Percentiles rank a stretch among this genome's conserved stretches.
Conservation (phyloP, 2,113 vertebrate genomes). For the Drymodes brunneopygia region DNA sequence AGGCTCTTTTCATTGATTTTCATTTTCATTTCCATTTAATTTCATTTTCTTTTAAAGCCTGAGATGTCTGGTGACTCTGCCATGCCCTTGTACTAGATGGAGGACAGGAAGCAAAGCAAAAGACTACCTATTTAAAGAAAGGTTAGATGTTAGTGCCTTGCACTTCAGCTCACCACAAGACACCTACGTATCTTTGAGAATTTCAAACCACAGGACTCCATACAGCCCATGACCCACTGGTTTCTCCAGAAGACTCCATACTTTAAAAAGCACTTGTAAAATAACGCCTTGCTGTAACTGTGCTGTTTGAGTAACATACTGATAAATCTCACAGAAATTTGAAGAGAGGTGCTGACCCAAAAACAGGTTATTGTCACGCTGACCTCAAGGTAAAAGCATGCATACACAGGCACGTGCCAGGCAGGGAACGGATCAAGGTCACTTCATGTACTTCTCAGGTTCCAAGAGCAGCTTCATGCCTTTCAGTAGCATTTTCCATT, state of each 20-base stretch:
- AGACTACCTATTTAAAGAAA: neutral
- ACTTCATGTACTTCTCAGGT: no score
- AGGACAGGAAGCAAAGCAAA: neutral
- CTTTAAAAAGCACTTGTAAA: neutral
- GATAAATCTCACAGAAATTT: neutral
- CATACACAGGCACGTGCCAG: accelerated
- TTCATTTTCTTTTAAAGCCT: neutral
- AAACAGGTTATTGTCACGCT: neutral
- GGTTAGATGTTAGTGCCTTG: neutral
- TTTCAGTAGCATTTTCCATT: neutral
- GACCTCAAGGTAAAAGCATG: neutral
- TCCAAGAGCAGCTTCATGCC: neutral
- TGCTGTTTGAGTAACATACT: neutral
- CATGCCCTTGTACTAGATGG: neutral
- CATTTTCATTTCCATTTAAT: neutral
- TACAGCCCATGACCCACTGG: neutral
- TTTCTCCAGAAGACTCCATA: neutral
- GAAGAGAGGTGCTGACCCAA: neutral
- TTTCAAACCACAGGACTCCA: neutral
- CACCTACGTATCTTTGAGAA: neutral
- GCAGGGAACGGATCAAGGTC: neutral
- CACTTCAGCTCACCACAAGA: neutral
- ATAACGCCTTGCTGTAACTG: neutral
- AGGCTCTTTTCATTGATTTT: neutral
- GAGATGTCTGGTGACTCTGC: neutral